A percentile compares a stretch with the other conserved stretches of the same genome.
Conservation (phyloP, 2,888 invertebrate species). For the Andrena flavipes region DNA sequence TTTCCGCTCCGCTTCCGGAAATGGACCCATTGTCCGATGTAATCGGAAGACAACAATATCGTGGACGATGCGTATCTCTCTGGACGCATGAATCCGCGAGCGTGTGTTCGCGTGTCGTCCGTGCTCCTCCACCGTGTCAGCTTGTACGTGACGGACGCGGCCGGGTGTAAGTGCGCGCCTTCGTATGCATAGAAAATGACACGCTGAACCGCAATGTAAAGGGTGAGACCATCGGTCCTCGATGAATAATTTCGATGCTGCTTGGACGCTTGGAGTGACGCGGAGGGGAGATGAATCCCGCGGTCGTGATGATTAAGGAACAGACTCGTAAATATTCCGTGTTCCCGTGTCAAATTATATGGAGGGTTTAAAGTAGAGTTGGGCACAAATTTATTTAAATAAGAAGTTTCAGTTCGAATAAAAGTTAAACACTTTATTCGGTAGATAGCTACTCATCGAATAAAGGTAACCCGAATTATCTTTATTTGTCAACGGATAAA, state of each 20-base stretch:
- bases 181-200: constrained; percentile 47
- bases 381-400: no score
- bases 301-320: no score
- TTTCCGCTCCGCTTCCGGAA: constrained; percentile 74
- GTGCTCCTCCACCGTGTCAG: neutral
- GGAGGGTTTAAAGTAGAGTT: no score
- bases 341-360: no score
- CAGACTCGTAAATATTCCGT: no score
- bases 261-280: constrained; percentile 13
- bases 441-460: no score
- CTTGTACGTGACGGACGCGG: neutral
- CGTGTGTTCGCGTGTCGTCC: constrained; percentile 6
- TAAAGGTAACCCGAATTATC: no score
- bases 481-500: no score
- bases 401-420: no score
- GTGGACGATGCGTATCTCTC: constrained; percentile 64
- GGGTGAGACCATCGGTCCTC: constrained; percentile 42
- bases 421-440: no score
- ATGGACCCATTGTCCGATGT: constrained; percentile 71
- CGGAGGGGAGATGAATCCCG: neutral
- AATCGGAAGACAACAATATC: constrained; percentile 77
- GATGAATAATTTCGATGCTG: constrained; percentile 49
- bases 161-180: neutral
- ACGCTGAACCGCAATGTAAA: constrained; percentile 31
- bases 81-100: constrained; percentile 45